Conservation (phyloP, 1,140 invertebrate species). For the Drosophila ohnishii region DNA sequence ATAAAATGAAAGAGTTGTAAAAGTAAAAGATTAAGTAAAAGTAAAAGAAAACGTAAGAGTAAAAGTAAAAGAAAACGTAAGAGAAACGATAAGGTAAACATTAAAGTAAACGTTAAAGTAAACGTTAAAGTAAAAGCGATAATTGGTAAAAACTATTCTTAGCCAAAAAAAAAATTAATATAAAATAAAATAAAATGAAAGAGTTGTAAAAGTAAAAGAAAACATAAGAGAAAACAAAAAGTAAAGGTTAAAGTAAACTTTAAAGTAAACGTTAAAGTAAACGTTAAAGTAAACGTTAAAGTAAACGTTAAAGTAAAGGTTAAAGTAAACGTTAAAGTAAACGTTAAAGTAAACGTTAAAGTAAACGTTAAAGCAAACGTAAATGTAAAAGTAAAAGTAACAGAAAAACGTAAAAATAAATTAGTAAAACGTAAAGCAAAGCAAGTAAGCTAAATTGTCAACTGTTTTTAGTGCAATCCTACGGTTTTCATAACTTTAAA, state of each 20-base stretch:
- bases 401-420: constrained; percentile 6
- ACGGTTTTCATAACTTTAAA: constrained; percentile 81
- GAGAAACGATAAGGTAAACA: too few species aligned
- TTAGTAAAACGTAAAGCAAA: not conserved
- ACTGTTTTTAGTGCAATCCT: constrained; percentile 80
- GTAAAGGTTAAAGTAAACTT: not conserved
- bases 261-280: not conserved
- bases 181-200: constrained; percentile 1
- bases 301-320: constrained; percentile 4
- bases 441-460: constrained; percentile 51
- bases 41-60: not conserved
- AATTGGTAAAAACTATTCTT: constrained; percentile 39
- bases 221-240: not conserved
- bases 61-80: constrained; percentile 7
- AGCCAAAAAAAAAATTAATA: constrained; percentile 6
- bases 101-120: constrained; percentile 5
- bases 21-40: constrained; percentile 2
- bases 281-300: not conserved
- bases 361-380: constrained; percentile 6
- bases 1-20: constrained; percentile 11
- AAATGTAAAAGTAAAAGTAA: constrained; percentile 5
- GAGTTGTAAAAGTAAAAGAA: constrained; percentile 10
- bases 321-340: constrained; percentile 3
- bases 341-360: constrained; percentile 3
- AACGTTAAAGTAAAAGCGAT: constrained; percentile 7